Evolutionary conservation across 2,797 vertebrate genomes (phyloP), one percentile per base, ranked within the genome.

Genomic region (Periophthalmus magnuspinnatus): DNA sequence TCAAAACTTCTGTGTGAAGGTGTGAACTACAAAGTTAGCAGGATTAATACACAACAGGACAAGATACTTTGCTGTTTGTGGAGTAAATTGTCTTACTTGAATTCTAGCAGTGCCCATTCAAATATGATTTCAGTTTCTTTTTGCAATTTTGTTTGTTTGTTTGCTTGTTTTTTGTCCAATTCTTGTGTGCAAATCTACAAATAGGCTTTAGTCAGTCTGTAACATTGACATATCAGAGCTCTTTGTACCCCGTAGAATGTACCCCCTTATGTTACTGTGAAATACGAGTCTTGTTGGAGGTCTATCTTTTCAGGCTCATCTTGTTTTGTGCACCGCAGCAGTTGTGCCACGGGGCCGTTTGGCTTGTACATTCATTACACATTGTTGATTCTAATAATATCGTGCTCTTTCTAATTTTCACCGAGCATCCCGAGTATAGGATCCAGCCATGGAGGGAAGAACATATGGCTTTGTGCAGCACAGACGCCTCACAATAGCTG

Each of bases 401-500:
- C 50, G 34, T 72, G 80, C 60, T 68, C 58, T 60, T 65, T 68
- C 47, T 65, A 67, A 52, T 72, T 57, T 67, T 3, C 6, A 48
- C 64, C 10, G 4, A 13, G 36, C 62, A 5, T 68, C 55, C 34
- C 19, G 9, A 61, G 34, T n/a, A 45, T 45, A 69, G 28, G 28
- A 74, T 69, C 75, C 34, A 60, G 50, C 45, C 14, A 10, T 71
- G 76, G 72, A 72, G 54, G 77, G 73, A 80, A 74, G 68, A 63
- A 69, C 82, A 75, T 8, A n/a, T 34, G 57, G 58, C 60, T 81
- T 74, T 75, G 63, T 67, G 55, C 45, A 36, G 68, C 68, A 55
- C 63, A 54, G 56, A 59, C 73, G 65, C 76, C 78, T 76, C 68
- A 78, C 78, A 79, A 80, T 69, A 69, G 69, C 79, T 19, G 73